phyloP scores from a whole-genome alignment of 2,888 invertebrate species.

The Microctonus hyperodae region DNA sequence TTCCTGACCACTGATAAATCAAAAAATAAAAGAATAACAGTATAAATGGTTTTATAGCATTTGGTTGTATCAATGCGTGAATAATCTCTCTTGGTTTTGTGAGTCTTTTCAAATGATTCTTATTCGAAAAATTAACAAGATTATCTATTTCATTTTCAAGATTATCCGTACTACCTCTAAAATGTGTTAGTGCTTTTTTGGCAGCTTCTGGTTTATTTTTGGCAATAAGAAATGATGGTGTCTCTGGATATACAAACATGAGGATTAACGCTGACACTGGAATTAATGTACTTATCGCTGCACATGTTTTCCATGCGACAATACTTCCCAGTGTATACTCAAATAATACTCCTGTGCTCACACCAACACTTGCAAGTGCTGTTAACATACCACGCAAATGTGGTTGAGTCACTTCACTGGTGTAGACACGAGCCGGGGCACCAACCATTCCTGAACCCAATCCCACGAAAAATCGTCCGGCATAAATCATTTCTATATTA shows the following conservation, averaged over 20 bases:
- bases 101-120: constrained; percentile 70
- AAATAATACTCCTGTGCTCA: constrained; percentile 75
- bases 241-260: constrained; percentile 74
- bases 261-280: constrained; percentile 69
- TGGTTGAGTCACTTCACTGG: constrained; percentile 76
- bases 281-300: constrained; percentile 70
- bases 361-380: constrained; percentile 74
- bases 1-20: constrained; percentile 76
- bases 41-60: constrained; percentile 71
- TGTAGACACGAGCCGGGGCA: constrained; percentile 75
- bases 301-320: constrained; percentile 71
- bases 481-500: constrained; percentile 70
- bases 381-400: constrained; percentile 79
- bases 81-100: constrained; percentile 66
- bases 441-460: constrained; percentile 78
- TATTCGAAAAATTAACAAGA: constrained; percentile 69
- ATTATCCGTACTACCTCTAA: constrained; percentile 71
- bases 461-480: constrained; percentile 73
- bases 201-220: constrained; percentile 70
- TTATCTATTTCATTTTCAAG: constrained; percentile 70
- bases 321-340: constrained; percentile 71
- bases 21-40: constrained; percentile 72
- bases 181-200: constrained; percentile 66
- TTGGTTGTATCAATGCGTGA: constrained; percentile 68
- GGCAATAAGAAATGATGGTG: constrained; percentile 75